Conservation (phyloP, 2,888 invertebrate genomes). For the Caenorhabditis plicata region DNA sequence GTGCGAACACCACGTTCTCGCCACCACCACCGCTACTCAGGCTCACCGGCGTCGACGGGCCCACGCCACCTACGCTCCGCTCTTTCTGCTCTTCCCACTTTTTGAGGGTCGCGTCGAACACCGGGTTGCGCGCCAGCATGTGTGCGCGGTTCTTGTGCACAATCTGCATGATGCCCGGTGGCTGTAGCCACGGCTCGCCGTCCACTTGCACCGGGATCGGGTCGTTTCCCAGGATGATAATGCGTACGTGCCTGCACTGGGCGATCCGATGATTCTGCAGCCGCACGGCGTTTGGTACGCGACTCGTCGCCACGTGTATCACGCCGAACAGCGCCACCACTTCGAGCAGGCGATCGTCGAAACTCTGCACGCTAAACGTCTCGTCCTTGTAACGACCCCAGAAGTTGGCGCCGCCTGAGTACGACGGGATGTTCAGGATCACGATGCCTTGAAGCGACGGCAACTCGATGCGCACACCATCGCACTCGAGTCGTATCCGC, state of each 20-base stretch:
- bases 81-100: constrained; percentile 82
- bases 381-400: constrained; percentile 75
- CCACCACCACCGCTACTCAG: constrained; percentile 6
- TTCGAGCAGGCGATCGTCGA: constrained; percentile 78
- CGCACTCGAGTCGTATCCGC: constrained; percentile 83
- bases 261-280: constrained; percentile 80
- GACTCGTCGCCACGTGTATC: constrained; percentile 93
- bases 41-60: constrained; percentile 40
- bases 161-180: constrained; percentile 91
- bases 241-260: constrained; percentile 86
- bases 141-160: constrained; percentile 95
- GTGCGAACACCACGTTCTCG: constrained; percentile 27
- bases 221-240: constrained; percentile 84
- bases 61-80: constrained; percentile 23
- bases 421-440: constrained; percentile 91
- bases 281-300: constrained; percentile 77
- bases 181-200: constrained; percentile 96
- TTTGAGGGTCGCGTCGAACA: constrained; percentile 84
- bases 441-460: constrained; percentile 92
- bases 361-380: constrained; percentile 85
- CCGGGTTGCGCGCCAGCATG: constrained; percentile 87
- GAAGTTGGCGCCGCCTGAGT: constrained; percentile 97
- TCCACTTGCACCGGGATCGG: constrained; percentile 94
- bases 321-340: constrained; percentile 97
- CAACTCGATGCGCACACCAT: constrained; percentile 89